Evolutionary conservation across 2,888 invertebrate species (phyloP), one percentile per base, ranked within the genome.

Genomic region (Cantharis flavilabris): DNA sequence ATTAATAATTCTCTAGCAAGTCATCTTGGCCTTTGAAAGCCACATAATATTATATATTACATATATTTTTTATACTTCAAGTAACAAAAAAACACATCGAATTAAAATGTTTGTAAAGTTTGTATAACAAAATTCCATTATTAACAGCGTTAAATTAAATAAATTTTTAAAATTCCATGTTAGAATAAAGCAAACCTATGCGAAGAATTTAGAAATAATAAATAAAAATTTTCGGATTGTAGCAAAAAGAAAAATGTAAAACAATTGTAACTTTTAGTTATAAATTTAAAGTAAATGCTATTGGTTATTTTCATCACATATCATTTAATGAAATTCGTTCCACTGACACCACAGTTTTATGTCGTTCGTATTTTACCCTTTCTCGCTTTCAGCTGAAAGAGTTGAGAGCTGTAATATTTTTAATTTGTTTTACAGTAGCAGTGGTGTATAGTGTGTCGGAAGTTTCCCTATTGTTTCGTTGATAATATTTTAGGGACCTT

Each of bases 401-500:
- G 82, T 81, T 81, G 82, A 81, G 81, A 80, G 82, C 82, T 80
- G 81, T 84, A 84, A 86, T 85, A 86, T 86, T 86, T 86, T 85
- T 86, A 86, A 86, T 86, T 86, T 85, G 85, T 86, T 86, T 86
- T 86, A 86, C 86, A 85, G 86, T 85, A 84, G 83, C 85, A 84
- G 83, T 83, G 84, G 85, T 86, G 83, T 84, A 84, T 84, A 84
- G 84, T 84, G 84, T 84, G 83, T 85, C 83, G 86, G 86, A 87
- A 86, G 84, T 85, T 83, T 83, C 84, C 85, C 87, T 85, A 87
- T 87, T 87, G 87, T 87, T 85, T 85, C 84, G 83, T 82, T 85
- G 86, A 86, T 86, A 87, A 86, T 87, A 87, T 86, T 87, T 86
- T 85, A 86, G 86, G 85, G 83, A 81, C 85, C 84, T 86, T 86